Base-by-base conservation (phyloP, 2,797 vertebrate genomes). In the Alcedo atthis region DNA sequence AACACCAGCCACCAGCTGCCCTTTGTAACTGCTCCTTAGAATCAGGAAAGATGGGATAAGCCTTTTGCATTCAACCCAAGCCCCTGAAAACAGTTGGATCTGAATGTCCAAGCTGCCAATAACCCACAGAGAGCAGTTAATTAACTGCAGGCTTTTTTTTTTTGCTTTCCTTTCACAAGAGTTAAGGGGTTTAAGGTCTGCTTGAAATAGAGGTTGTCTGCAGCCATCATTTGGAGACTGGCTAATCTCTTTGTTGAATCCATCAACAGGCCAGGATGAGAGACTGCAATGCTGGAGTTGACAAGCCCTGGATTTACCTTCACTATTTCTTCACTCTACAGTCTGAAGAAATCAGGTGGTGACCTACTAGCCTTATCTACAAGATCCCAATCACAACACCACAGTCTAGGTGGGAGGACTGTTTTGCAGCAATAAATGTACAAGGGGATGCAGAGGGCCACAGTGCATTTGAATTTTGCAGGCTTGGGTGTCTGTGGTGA, bases 11-110 rank as follows among this genome's bases (percentile, higher is more conserved):
- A 0, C 22, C 51, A 33, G 21, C 9, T 66, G 32, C 25, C 8
- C 43, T 55, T 45, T 40, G 46, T 69, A 81, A 9, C 62, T 51
- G 16, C 9, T 78, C 26, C 26, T 68, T 67, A 51, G 10, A 37
- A 40, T 21, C 40, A 53, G 40, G 28, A 59, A 70, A 55, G 62
- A 19, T 0, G 0, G 2, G 7, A 25, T 30, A 12, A 76, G 43
- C 4, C 15, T 49, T 84, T 58, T 42, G 16, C 10, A 33, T 66
- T 78, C 74, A 48, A 25, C 12, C 18, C 68, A 71, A 58, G 24
- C 8, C 46, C 35, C 26, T 67, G 46, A 19, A 88, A 40, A 28
- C 5, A 13, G 32, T 12, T 15, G 26, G 17, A 49, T n/a, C 45
- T n/a, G 33, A 71, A 35, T 42, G 75, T 25, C 49, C 7, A 15